Percentiles rank a stretch among this genome's conserved stretches.
These are phyloP conservation scores for Neoitamus cyanurus DNA, from an alignment of 2,888 invertebrate genomes.

Conservation along the genomic window DNA sequence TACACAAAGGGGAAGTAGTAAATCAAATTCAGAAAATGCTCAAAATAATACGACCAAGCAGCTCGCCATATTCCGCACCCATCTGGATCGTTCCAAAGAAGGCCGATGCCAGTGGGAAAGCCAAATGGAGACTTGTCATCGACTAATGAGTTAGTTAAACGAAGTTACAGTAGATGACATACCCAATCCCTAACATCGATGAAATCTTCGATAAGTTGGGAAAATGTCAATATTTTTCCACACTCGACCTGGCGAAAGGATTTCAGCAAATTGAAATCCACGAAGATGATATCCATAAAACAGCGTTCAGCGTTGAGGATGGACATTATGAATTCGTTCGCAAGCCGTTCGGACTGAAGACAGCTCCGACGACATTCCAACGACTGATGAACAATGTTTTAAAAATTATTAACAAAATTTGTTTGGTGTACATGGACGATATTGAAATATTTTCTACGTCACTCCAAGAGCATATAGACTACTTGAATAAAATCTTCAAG, in stretches of 20 bases:
- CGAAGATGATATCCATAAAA: not conserved
- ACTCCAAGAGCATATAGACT: constrained; percentile 34
- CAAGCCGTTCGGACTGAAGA: not conserved
- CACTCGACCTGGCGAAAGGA: too few relatives aligned
- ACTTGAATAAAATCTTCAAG: constrained; percentile 20
- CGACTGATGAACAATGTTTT: not conserved
- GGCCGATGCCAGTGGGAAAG: not conserved
- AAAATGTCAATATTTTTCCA: too few relatives aligned
- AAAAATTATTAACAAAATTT: constrained; percentile 23
- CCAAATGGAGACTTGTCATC: too few relatives aligned
- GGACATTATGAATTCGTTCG: too few relatives aligned
- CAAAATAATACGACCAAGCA: not conserved
- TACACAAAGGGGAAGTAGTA: not conserved
- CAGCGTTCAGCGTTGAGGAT: not conserved
- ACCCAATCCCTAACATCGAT: too few relatives aligned
- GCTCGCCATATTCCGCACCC: not conserved
- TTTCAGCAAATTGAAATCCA: not conserved
- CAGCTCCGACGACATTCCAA: too few relatives aligned
- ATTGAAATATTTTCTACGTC: constrained; percentile 42
- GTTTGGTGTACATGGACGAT: constrained; percentile 45
- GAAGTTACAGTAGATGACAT: too few relatives aligned
- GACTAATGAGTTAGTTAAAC: too few relatives aligned
- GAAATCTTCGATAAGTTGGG: too few relatives aligned
- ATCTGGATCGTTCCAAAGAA: not conserved
- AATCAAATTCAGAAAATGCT: not conserved